phyloP scores from a whole-genome alignment of 2,888 invertebrate species.

The Metacarcinus magister region DNA sequence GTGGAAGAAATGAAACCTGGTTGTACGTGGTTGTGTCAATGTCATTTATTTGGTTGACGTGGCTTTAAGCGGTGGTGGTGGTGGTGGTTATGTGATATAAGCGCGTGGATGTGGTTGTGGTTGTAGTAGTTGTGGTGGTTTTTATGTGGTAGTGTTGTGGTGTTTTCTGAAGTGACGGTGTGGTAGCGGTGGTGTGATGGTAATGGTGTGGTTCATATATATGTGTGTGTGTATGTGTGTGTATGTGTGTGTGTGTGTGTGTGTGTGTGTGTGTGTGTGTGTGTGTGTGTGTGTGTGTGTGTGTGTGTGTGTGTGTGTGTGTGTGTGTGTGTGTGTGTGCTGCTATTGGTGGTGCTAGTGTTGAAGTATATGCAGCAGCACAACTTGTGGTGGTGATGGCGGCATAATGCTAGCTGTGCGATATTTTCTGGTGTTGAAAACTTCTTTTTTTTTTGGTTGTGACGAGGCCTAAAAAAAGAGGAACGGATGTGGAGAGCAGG shows the following conservation, averaged over 20 bases:
- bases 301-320: not conserved
- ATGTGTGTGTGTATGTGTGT: not conserved
- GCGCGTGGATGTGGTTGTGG: not conserved
- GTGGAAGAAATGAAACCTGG: not conserved
- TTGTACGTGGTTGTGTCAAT: not conserved
- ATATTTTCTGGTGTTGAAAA: not conserved
- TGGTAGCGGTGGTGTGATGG: not conserved
- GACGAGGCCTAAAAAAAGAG: not conserved
- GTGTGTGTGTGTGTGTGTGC: not conserved
- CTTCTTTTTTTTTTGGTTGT: not conserved
- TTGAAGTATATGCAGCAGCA: not conserved
- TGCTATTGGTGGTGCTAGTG: not conserved
- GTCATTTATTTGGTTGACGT: not conserved
- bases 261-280: not conserved
- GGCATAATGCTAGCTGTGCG: not conserved
- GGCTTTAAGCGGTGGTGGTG: not conserved
- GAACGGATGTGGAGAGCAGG: not conserved
- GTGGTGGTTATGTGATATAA: not conserved
- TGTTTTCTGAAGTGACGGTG: not conserved
- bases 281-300: not conserved
- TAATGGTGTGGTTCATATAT: not conserved
- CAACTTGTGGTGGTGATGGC: not conserved
- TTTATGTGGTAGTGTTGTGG: too few species aligned
- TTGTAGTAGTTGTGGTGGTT: not conserved
- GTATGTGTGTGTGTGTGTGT: not conserved